These are phyloP conservation scores for Xiphydria camelus DNA, from an alignment of 2,888 invertebrate genomes.

Conservation along the genomic window DNA sequence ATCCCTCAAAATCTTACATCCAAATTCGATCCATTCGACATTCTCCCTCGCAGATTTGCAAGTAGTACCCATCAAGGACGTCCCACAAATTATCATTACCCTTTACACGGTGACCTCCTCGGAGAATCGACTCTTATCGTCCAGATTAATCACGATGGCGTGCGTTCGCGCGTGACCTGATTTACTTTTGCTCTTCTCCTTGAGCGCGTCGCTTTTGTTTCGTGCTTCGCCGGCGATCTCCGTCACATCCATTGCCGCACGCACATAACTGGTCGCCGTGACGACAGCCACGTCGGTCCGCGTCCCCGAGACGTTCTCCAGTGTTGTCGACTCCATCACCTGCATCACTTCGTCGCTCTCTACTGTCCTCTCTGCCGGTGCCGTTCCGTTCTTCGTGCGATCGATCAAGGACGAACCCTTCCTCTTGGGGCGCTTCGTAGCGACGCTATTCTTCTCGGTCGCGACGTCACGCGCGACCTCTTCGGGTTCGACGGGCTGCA, in stretches of 20 bases:
- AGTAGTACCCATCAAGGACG: too few relatives aligned
- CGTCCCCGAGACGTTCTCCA: too few relatives aligned
- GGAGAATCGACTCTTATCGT: constrained; percentile 79
- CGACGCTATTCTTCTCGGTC: constrained; percentile 4
- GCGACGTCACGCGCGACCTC: too few relatives aligned
- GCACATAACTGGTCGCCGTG: constrained; percentile 2
- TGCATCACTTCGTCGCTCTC: constrained; percentile 59
- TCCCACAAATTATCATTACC: too few relatives aligned
- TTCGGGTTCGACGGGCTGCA: too few relatives aligned
- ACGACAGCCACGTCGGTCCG: too few relatives aligned
- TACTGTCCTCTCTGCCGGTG: constrained; percentile 57
- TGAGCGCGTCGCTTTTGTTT: constrained; percentile 23
- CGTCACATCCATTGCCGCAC: constrained; percentile 14
- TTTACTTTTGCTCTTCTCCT: constrained; percentile 38
- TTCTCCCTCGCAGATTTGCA: too few relatives aligned
- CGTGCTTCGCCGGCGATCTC: constrained; percentile 23
- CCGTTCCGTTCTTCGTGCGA: constrained; percentile 49
- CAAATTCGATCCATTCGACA: too few relatives aligned
- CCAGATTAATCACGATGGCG: constrained; percentile 78
- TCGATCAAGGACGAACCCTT: constrained; percentile 18
- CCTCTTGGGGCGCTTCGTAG: too few relatives aligned
- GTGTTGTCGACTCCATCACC: constrained; percentile 19
- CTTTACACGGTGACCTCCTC: constrained; percentile 82
- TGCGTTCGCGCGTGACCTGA: constrained; percentile 75
- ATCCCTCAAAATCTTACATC: too few relatives aligned